phyloP scores from a whole-genome alignment of 2,113 vertebrate species.

The Piprites chloris region DNA sequence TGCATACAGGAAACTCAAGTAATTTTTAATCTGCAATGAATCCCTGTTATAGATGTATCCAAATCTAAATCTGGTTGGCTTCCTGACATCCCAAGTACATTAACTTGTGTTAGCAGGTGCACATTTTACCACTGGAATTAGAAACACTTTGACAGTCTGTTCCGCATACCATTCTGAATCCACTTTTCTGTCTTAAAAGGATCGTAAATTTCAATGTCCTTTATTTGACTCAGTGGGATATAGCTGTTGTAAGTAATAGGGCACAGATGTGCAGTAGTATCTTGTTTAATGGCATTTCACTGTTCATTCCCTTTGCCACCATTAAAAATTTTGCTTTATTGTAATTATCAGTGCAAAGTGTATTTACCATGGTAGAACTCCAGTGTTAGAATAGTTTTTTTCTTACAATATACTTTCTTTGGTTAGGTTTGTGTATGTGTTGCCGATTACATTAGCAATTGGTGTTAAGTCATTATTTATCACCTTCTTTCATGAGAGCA shows the following conservation, averaged over 20 bases:
- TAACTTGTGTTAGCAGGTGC: slow-evolving; percentile 79
- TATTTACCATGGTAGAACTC: slow-evolving; percentile 81
- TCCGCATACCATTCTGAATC: slow-evolving; percentile 77
- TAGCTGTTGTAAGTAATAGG: slow-evolving; percentile 79
- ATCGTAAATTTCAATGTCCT: slow-evolving; percentile 77
- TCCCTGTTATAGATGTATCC: slow-evolving; percentile 67
- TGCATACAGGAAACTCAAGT: slow-evolving; percentile 65
- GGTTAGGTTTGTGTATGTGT: slow-evolving; percentile 81
- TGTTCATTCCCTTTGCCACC: slow-evolving; percentile 78
- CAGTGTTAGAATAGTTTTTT: slow-evolving; percentile 78
- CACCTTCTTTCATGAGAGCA: slow-evolving; percentile 78
- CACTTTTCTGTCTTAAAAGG: slow-evolving; percentile 78
- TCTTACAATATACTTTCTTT: slow-evolving; percentile 76
- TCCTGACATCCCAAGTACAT: slow-evolving; percentile 69
- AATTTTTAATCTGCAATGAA: slow-evolving; percentile 71
- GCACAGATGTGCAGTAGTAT: slow-evolving; percentile 80
- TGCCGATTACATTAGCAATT: slow-evolving; percentile 81
- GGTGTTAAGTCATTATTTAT: slow-evolving; percentile 85
- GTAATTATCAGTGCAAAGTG: slow-evolving; percentile 81
- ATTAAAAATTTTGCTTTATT: slow-evolving; percentile 77
- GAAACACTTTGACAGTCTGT: slow-evolving; percentile 75
- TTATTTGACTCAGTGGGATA: slow-evolving; percentile 80
- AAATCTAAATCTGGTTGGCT: slow-evolving; percentile 68
- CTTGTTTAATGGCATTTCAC: slow-evolving; percentile 79
- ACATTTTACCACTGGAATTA: slow-evolving; percentile 72